Evolutionary conservation across 2,113 vertebrate genomes (phyloP).

Genomic region (Ovis canadensis): DNA sequence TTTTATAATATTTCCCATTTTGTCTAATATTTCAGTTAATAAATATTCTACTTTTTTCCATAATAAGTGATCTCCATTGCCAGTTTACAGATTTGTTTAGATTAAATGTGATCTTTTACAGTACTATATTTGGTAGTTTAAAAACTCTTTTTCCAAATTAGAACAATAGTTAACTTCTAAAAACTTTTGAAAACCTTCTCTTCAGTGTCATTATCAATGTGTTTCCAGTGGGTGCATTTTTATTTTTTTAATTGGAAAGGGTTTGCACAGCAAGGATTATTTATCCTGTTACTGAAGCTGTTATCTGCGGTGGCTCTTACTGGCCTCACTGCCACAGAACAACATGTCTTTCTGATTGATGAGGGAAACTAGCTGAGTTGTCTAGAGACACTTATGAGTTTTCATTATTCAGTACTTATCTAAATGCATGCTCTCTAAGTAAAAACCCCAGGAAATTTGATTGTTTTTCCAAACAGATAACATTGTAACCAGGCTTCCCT

Average conservation of each 20-base stretch:
- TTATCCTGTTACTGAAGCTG: background rate
- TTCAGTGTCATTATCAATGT: background rate
- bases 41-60: background rate
- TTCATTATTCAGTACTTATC: background rate
- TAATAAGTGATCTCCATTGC: background rate
- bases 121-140: background rate
- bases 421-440: background rate
- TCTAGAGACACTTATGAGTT: background rate
- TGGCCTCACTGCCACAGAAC: background rate
- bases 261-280: conserved; percentile 15
- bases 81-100: background rate
- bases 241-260: background rate
- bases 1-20: background rate
- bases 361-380: background rate
- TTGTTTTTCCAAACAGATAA: conserved; percentile 8
- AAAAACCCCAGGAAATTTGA: conserved; percentile 16
- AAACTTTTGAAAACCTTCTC: background rate
- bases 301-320: background rate
- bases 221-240: background rate
- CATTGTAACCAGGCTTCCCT: background rate
- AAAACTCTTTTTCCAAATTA: background rate
- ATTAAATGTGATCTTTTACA: background rate
- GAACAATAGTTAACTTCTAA: background rate
- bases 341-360: background rate
- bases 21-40: background rate